Evolutionary conservation across 2,888 invertebrate genomes (phyloP).

Genomic region (Oxytorus armatus): DNA sequence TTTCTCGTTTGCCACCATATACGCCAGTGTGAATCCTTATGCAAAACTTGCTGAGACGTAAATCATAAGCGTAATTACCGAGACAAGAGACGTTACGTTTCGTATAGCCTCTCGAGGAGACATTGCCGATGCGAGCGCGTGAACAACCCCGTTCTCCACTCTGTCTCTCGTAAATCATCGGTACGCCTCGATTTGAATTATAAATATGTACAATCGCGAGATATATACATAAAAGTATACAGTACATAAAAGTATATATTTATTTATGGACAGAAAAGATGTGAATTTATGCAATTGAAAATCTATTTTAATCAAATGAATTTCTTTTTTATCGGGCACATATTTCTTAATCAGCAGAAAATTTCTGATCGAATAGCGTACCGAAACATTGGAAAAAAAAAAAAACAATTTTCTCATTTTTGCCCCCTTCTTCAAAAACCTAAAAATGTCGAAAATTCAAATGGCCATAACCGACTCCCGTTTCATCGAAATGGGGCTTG

Average conservation of each 20-base stretch:
- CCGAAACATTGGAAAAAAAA: too few relatives aligned
- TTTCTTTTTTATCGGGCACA: too few relatives aligned
- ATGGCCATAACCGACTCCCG: too few relatives aligned
- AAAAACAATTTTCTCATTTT: too few relatives aligned
- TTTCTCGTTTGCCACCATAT: constrained; percentile 18
- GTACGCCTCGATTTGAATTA: constrained; percentile 53
- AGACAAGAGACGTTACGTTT: constrained; percentile 59
- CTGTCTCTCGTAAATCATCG: constrained; percentile 55
- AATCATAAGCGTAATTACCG: constrained; percentile 68
- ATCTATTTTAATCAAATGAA: too few relatives aligned
- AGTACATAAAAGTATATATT: neutral
- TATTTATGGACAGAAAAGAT: neutral
- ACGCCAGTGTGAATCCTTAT: constrained; percentile 53
- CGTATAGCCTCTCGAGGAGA: constrained; percentile 54
- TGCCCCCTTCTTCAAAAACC: too few relatives aligned
- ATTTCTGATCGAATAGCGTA: too few relatives aligned
- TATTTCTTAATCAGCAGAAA: too few relatives aligned
- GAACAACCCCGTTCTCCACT: constrained; percentile 42
- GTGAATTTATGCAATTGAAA: too few relatives aligned
- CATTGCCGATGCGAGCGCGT: constrained; percentile 45
- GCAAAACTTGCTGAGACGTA: constrained; percentile 58
- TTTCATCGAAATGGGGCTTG: too few relatives aligned
- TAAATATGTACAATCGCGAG: constrained; percentile 42
- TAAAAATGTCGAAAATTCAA: too few relatives aligned
- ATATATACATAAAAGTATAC: neutral